phyloP scores from a whole-genome alignment of 2,797 vertebrate genomes.

The Enteromius anoplus region DNA sequence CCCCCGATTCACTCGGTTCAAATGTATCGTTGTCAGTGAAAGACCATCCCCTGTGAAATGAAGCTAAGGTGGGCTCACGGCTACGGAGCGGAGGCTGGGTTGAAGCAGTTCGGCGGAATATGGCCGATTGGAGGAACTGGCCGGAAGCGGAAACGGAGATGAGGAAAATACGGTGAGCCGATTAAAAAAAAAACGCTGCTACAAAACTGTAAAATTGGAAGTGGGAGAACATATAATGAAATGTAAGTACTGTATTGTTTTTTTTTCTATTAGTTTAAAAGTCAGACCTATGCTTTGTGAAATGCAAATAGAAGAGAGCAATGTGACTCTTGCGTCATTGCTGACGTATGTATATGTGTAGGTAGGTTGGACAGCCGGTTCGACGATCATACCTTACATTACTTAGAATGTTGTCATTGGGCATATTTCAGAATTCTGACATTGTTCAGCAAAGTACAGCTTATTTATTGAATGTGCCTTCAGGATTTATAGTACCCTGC shows the following conservation, averaged over 20 bases:
- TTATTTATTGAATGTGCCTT: not conserved
- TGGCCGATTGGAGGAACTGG: conserved; percentile 58
- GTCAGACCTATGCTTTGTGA: not conserved
- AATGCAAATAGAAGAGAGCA: not conserved
- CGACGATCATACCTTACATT: not conserved
- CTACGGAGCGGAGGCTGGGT: conserved; percentile 3
- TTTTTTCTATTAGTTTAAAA: not conserved
- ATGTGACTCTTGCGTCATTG: conserved; percentile 12
- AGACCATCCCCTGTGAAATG: conserved; percentile 55
- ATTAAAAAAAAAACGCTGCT: too few species aligned
- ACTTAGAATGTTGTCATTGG: not conserved
- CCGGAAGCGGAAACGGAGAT: conserved; percentile 61
- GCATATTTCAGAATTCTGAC: not conserved
- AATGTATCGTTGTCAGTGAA: conserved; percentile 2
- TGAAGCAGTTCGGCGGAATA: conserved; percentile 54
- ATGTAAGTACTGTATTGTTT: not conserved
- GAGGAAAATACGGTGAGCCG: not conserved
- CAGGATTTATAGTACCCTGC: not conserved
- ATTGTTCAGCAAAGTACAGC: not conserved
- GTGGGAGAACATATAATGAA: not conserved
- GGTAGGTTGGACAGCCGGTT: not conserved
- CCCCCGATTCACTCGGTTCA: conserved; percentile 37
- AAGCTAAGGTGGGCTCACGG: conserved; percentile 20
- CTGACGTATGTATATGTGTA: not conserved
- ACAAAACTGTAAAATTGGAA: not conserved